Base-by-base conservation (phyloP, 2,888 invertebrate species). In the Tinea trinotella region DNA sequence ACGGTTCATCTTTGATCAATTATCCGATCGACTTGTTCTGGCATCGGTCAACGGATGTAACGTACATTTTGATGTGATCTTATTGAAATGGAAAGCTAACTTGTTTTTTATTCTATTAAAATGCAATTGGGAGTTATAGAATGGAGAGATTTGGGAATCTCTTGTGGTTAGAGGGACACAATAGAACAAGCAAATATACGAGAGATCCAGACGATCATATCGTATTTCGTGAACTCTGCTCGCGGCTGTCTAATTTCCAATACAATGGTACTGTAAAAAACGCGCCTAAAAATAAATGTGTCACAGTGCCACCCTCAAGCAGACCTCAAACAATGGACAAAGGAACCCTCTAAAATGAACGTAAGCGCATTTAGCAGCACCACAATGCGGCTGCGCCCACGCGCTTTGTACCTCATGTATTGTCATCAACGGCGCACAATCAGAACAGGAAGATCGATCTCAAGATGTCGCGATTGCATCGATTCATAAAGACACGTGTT, bases 201-300 rank as follows among this genome's bases (percentile, higher is more conserved):
- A 36, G 36, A 17, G 36, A 13, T 22, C 12, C 34, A 63, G 68
- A 72, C 67, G 84, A 84, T 83, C 70, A 71, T 78, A 83, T 84
- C 82, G 76, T 70, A 74, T 79, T 76, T 75, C 81, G 74, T 81
- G 78, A 78, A 79, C 81, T 78, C 74, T 65, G 69, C n/a, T n/a
- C 52, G 44, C 69, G 77, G 74, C 76, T 79, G 77, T 83, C 80
- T 82, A 80, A 82, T 83, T 81, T 78, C 70, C 78, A 81, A 83
- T 78, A 85, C 84, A 85, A 85, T 84, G 81, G 70, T 66, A 68
- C 68, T 61, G 72, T 77, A 80, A 83, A 84, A 83, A 82, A 81
- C 72, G 76, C 68, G 75, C 75, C 76, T 71, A 58, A 76, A 79
- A 81, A 83, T 81, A 82, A 82, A 82, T 81, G 82, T 84, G 84